Evolutionary conservation across 2,797 vertebrate genomes (phyloP).

Genomic region (Columba guinea): DNA sequence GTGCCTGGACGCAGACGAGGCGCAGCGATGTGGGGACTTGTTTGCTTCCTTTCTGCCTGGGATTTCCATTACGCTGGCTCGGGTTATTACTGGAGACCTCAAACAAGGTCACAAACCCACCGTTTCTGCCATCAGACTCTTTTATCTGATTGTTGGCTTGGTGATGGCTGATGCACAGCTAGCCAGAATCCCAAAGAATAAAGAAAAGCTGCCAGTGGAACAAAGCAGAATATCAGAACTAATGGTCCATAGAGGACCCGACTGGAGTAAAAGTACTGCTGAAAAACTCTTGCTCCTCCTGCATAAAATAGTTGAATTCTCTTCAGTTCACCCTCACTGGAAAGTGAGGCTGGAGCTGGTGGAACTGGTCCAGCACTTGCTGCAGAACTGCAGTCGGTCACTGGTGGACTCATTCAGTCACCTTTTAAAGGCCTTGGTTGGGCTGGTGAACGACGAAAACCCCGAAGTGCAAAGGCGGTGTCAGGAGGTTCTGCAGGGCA

Average conservation of each 20-base stretch:
- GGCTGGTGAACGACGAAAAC: conserved; percentile 86
- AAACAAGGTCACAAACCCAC: conserved; percentile 88
- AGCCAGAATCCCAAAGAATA: conserved; percentile 33
- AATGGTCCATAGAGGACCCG: conserved; percentile 80
- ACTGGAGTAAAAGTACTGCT: conserved; percentile 85
- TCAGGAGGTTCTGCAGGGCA: conserved; percentile 69
- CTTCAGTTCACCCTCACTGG: conserved; percentile 90
- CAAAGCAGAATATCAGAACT: conserved; percentile 79
- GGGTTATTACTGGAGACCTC: conserved; percentile 86
- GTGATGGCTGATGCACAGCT: conserved; percentile 90
- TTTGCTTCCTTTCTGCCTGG: conserved; percentile 95
- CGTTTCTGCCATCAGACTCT: conserved; percentile 83
- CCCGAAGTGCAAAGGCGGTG: conserved; percentile 81
- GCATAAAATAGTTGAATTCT: conserved; percentile 83
- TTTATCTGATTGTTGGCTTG: conserved; percentile 79
- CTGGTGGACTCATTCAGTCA: conserved; percentile 79
- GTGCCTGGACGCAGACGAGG: conserved; percentile 66
- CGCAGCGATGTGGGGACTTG: conserved; percentile 74
- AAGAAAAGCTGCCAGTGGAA: conserved; percentile 43
- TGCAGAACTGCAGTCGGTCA: conserved; percentile 81
- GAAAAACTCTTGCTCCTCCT: conserved; percentile 83
- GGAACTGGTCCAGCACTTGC: conserved; percentile 80
- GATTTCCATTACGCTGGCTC: conserved; percentile 79
- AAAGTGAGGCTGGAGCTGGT: conserved; percentile 87
- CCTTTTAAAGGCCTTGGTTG: conserved; percentile 88